Base-by-base conservation (phyloP, 1,140 invertebrate genomes). In the Aphelenchoides besseyi region DNA sequence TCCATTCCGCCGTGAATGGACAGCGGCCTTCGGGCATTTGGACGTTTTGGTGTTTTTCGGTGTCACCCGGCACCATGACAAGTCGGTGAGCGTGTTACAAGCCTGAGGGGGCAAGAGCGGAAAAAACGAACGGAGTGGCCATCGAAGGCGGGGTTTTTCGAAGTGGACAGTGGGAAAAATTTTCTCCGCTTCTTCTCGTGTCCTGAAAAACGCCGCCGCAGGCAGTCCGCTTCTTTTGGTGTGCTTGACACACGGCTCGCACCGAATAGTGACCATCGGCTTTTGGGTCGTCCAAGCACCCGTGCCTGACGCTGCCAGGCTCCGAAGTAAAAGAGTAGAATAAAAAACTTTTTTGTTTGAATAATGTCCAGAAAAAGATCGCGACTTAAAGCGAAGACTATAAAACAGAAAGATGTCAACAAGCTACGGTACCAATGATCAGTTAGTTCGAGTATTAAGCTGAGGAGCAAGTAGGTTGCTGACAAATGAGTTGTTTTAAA, bases 341-440 rank as follows among this genome's bases (percentile, higher is more conserved):
- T 48, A 48, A 48, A 48, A 48, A 48, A 48, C 41, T 48, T 48
- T 48, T 48, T 48, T 48, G 41, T 48, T 48, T 48, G 41, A 48
- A 23, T 23, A 23, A 23, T 23, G 12, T 23, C 12, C 12, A 48
- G 41, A 48, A 48, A 23, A 23, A 48, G 41, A 23, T 23, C 12
- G 41, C 12, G 41, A 23, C 23, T 23, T 23, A 23, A 48, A 48
- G 12, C 41, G 41, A 48, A 48, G 23, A 48, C 41, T n/a, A n/a
- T n/a, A n/a, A 48, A 48, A 23, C 41, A 12, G 41, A 48, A 48
- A 48, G 41, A 48, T 48, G 41, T 16, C 41, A 12, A 23, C 12
- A 48, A 23, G 23, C 12, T 12, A 48, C 41, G 41, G 23, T 23
- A 12, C 41, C 12, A 48, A 48, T 48, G 41, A 48, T 48, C 41